These are phyloP conservation scores for Nomada flava DNA, from an alignment of 2,888 invertebrate species.

Conservation along the genomic window DNA sequence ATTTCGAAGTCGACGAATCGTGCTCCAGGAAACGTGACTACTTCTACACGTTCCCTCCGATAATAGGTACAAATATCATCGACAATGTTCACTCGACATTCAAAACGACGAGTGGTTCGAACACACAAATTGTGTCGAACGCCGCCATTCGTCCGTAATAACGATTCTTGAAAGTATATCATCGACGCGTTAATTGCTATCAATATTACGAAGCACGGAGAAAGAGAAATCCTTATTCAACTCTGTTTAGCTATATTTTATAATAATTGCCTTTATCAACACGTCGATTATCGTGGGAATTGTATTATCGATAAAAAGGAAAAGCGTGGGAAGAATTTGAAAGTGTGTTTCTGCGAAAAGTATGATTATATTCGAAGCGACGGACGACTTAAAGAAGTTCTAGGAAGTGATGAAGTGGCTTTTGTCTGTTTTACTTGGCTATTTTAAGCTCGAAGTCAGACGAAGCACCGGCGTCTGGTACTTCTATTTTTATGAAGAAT, in stretches of 20 bases:
- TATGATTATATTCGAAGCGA: neutral
- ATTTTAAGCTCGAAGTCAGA: constrained; percentile 24
- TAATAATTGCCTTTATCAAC: neutral
- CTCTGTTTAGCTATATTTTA: neutral
- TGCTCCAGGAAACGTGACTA: neutral
- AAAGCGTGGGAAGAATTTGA: neutral
- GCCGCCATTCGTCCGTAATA: constrained; percentile 8
- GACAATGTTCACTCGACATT: neutral
- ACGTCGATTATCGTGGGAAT: neutral
- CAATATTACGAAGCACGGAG: neutral
- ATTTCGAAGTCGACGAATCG: neutral
- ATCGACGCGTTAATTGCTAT: too few relatives aligned
- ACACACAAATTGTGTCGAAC: constrained; percentile 17
- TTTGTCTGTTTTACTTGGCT: constrained; percentile 23
- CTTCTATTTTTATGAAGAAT: constrained; percentile 23
- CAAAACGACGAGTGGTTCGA: constrained; percentile 2
- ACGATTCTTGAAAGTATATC: neutral
- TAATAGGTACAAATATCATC: constrained; percentile 36
- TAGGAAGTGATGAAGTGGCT: constrained; percentile 11
- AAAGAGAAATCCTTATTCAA: neutral
- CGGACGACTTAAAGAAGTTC: neutral
- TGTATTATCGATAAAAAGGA: too few relatives aligned
- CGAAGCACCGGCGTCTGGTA: constrained; percentile 13
- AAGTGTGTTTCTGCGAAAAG: neutral
- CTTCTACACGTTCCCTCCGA: neutral